Base-by-base conservation (phyloP, 2,113 vertebrate species). In the Hemibagrus wyckioides region DNA sequence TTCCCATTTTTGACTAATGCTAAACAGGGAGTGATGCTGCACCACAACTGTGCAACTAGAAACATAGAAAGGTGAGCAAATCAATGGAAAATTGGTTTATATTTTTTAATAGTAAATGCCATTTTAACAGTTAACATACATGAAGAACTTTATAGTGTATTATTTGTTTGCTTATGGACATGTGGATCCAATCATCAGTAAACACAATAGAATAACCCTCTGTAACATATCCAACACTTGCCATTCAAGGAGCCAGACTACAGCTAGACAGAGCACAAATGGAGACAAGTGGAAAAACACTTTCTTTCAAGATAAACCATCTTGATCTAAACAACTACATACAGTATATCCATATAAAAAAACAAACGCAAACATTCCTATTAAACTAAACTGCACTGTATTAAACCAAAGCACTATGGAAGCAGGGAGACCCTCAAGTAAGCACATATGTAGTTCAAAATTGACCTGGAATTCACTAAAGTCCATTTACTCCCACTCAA, bases 191-290 rank as follows among this genome's bases (percentile, higher is more conserved):
- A n/a, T 25, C 59, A 63, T n/a, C 28, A 14, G 5, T 11, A n/a
- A n/a, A n/a, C 10, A 8, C 28, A 4, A 19, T 19, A 36, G 65
- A 71, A 36, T 71, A 71, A 21, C 2, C 8, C 36, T 41, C 19
- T 41, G 69, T 71, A 71, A 41, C 36, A 71, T 67, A 39, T 39
- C 36, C 36, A 71, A 41, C 7, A 41, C 19, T 30, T 6, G 6
- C 11, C 4, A 6, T 76, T 76, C 17, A 77, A 77, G 28, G 21
- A 57, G 80, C 54, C 33, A 87, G 52, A 86, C 54, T 61, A 69
- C 90, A 89, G 88, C 90, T 93, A 90, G 1, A 30, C 82, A 61
- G 54, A 87, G 52, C 52, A 69, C 48, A 84, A 15, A 67, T 21
- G 39, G 6, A 83, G 33, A 39, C 67, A 44, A 21, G 15, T 44